A percentile compares a stretch with the other conserved stretches of the same genome.
Conservation (phyloP, 2,888 invertebrate genomes). For the Lampropteryx suffumata region DNA sequence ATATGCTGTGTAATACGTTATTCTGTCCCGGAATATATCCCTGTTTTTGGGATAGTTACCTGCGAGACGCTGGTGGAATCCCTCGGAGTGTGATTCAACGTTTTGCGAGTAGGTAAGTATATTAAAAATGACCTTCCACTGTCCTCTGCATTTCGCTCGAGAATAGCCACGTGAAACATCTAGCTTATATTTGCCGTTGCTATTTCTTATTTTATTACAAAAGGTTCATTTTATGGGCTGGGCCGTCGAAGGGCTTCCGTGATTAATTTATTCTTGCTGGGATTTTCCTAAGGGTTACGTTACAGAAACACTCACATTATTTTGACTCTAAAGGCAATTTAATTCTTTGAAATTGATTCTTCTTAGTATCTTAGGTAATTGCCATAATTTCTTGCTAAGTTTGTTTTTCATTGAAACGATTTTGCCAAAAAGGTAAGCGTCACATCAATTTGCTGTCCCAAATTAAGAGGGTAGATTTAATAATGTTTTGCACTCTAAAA, state of each 20-base stretch:
- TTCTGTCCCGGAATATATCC: conserved; percentile 26
- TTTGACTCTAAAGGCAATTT: conserved; percentile 4
- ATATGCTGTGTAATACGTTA: conserved; percentile 10
- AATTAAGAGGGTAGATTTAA: too few species aligned
- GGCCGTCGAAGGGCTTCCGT: conserved; percentile 37
- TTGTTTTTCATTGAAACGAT: too few species aligned
- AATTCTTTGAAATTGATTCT: neutral
- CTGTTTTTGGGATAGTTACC: conserved; percentile 26
- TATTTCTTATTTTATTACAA: conserved; percentile 41
- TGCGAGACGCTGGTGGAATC: conserved; percentile 27
- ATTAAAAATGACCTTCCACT: conserved; percentile 46
- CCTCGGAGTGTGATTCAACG: conserved; percentile 34
- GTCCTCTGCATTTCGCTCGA: conserved; percentile 45
- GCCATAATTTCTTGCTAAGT: neutral
- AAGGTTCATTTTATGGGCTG: conserved; percentile 37
- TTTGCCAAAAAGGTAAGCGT: too few species aligned
- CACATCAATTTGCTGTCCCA: too few species aligned
- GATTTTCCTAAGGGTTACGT: conserved; percentile 21
- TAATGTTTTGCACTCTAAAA: too few species aligned
- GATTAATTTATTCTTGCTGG: conserved; percentile 37
- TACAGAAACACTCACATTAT: conserved; percentile 9
- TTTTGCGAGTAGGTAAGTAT: conserved; percentile 33
- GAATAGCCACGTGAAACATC: conserved; percentile 40
- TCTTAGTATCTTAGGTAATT: neutral
- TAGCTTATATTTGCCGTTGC: conserved; percentile 40